Percentiles rank a stretch among this genome's conserved stretches.
Evolutionary conservation across 2,888 invertebrate genomes (phyloP).

Genomic region (Drosophila melanocephala): DNA sequence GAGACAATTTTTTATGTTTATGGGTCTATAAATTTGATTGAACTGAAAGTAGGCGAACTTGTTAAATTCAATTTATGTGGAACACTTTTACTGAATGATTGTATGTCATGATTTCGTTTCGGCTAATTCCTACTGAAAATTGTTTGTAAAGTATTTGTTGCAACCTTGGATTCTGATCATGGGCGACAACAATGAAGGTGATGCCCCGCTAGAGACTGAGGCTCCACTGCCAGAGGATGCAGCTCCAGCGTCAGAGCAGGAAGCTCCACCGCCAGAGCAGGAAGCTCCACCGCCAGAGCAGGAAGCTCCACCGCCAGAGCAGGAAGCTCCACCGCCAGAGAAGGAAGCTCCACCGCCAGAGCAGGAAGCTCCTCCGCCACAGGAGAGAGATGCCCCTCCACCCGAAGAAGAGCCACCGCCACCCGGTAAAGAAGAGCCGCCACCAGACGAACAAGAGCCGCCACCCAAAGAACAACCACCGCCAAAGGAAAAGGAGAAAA

Average conservation of each 20-base stretch:
- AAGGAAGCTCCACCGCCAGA: background rate
- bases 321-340: background rate
- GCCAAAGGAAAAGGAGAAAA: background rate
- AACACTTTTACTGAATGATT: background rate
- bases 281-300: background rate
- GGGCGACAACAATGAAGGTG: conserved; percentile 10
- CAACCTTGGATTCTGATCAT: conserved; percentile 12
- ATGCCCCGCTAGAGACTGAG: background rate
- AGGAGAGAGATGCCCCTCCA: background rate
- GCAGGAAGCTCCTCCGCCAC: background rate
- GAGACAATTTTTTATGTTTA: background rate
- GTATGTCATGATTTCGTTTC: background rate
- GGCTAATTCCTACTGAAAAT: conserved; percentile 6
- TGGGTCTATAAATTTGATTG: background rate
- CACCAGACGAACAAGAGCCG: background rate
- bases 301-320: background rate
- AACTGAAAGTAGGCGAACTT: conserved; percentile 31
- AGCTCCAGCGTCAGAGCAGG: background rate
- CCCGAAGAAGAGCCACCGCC: background rate
- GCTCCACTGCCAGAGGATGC: background rate
- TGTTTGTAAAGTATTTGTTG: background rate
- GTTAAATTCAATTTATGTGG: background rate
- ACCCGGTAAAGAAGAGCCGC: background rate
- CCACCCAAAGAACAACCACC: background rate
- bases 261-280: background rate